Conservation (phyloP, 2,888 invertebrate genomes). For the Emmelina monodactyla region DNA sequence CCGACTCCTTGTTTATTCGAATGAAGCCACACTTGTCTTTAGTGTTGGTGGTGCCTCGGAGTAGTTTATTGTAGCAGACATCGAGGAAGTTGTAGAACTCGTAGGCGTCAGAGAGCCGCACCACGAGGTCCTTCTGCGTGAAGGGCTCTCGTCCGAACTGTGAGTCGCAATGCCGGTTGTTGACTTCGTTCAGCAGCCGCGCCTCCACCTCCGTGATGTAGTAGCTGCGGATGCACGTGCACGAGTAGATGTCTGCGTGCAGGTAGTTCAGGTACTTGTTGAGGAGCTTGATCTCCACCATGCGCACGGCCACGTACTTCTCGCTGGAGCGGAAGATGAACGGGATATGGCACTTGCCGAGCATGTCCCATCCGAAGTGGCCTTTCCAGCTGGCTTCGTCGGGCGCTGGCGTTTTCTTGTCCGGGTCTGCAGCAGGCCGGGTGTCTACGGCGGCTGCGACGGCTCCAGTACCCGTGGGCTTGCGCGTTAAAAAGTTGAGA, state of each 20-base stretch:
- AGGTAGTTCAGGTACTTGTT: conserved; percentile 89
- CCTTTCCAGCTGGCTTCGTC: conserved; percentile 83
- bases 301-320: conserved; percentile 91
- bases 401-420: conserved; percentile 52
- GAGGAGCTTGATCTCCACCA: conserved; percentile 90
- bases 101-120: conserved; percentile 85
- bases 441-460: conserved; percentile 27
- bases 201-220: conserved; percentile 93
- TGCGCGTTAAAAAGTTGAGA: conserved; percentile 67
- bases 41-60: conserved; percentile 73
- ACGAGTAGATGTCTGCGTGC: conserved; percentile 89
- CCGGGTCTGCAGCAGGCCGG: conserved; percentile 33
- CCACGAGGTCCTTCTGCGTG: conserved; percentile 88
- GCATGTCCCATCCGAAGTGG: conserved; percentile 90
- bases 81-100: conserved; percentile 92
- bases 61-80: conserved; percentile 85
- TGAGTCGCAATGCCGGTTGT: conserved; percentile 88
- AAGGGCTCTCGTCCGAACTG: conserved; percentile 90
- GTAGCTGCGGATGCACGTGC: conserved; percentile 90
- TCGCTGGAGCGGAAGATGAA: conserved; percentile 85
- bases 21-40: conserved; percentile 90
- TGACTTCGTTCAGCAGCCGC: conserved; percentile 90
- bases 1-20: conserved; percentile 90
- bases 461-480: conserved; percentile 23
- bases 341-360: conserved; percentile 87